Evolutionary conservation across 2,888 invertebrate species (phyloP).

Genomic region (Chouioia cunea): DNA sequence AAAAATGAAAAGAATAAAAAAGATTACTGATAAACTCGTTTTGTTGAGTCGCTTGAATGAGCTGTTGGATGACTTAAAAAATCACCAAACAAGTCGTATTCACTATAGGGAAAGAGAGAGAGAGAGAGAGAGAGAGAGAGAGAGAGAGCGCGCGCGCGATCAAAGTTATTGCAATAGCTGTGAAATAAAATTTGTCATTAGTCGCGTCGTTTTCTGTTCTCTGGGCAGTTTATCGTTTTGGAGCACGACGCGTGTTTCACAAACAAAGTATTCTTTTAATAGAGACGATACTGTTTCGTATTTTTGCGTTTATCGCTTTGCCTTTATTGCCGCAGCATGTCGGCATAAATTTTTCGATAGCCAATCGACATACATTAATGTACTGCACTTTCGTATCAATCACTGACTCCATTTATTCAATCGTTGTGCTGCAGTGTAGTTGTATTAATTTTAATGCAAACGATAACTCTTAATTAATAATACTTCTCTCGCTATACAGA

Average conservation of each 20-base stretch:
- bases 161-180: no score
- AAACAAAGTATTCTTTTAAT: constrained; percentile 39
- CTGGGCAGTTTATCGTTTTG: constrained; percentile 20
- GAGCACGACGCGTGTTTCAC: constrained; percentile 28
- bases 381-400: constrained; percentile 38
- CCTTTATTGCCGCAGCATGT: constrained; percentile 38
- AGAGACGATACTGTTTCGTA: constrained; percentile 30
- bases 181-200: no score
- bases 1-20: constrained; percentile 6
- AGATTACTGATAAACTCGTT: constrained; percentile 34
- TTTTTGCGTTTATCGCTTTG: constrained; percentile 31
- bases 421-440: not conserved
- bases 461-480: constrained; percentile 15
- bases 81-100: constrained; percentile 33
- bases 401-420: constrained; percentile 32
- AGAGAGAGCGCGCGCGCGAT: no score
- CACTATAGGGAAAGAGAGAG: not conserved
- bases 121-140: no score
- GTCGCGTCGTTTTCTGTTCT: no score
- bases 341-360: constrained; percentile 36
- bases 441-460: constrained; percentile 1
- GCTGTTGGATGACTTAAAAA: constrained; percentile 37
- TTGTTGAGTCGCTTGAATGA: constrained; percentile 16
- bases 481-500: no score
- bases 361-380: constrained; percentile 27